phyloP scores from a whole-genome alignment of 2,113 vertebrate species.

The Scomber scombrus region DNA sequence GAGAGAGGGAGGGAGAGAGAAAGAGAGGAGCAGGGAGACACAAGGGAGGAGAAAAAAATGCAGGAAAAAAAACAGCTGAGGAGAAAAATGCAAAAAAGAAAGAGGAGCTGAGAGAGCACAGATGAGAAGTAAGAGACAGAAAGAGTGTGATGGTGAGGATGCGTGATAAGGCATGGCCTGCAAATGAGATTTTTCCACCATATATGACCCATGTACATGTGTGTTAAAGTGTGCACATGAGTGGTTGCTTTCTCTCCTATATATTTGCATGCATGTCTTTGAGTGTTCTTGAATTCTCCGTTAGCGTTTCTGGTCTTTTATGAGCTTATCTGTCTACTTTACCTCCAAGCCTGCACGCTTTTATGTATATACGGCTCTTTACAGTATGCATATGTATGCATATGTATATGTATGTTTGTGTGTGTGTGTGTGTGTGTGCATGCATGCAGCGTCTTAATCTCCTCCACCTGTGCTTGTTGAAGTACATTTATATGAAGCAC shows the following conservation, averaged over 20 bases:
- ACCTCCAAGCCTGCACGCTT: constrained; percentile 2
- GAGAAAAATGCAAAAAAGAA: neutral
- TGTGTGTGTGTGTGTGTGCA: neutral
- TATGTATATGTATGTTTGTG: neutral
- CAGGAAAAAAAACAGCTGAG: neutral
- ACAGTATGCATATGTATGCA: neutral
- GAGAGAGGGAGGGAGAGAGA: constrained; percentile 4
- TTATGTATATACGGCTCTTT: neutral
- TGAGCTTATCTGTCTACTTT: constrained; percentile 39
- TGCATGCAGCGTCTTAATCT: constrained; percentile 39
- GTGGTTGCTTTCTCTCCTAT: constrained; percentile 8
- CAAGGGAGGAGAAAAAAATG: neutral
- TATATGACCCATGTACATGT: constrained; percentile 22
- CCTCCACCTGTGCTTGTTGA: constrained; percentile 63
- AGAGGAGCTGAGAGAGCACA: neutral
- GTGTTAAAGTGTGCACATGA: constrained; percentile 17
- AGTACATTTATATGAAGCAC: constrained; percentile 76
- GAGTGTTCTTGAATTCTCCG: neutral
- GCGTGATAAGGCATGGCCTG: constrained; percentile 25
- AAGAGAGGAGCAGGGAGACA: constrained; percentile 21
- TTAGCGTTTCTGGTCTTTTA: constrained; percentile 20
- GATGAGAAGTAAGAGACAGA: neutral
- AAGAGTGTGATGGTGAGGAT: constrained; percentile 2
- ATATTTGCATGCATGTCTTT: constrained; percentile 21
- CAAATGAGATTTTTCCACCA: constrained; percentile 62